These are phyloP conservation scores for Melipona bicolor DNA, from an alignment of 2,888 invertebrate species.

Conservation along the genomic window DNA sequence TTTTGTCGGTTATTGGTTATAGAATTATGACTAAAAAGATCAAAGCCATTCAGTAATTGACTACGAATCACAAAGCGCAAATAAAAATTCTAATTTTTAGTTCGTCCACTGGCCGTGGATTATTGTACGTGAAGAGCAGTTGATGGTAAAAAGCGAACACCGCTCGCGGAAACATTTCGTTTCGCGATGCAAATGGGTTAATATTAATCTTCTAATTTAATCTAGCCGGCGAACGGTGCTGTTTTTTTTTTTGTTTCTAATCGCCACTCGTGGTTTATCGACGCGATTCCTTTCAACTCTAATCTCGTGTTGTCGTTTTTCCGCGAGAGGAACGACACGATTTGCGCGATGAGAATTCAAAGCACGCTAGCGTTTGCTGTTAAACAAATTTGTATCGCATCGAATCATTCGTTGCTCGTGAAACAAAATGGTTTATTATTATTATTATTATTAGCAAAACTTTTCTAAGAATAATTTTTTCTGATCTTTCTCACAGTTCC, in stretches of 20 bases:
- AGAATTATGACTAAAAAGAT: too few species aligned
- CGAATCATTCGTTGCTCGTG: background rate
- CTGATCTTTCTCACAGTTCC: background rate
- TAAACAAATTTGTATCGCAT: conserved; percentile 12
- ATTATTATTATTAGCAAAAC: background rate
- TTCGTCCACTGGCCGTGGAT: too few species aligned
- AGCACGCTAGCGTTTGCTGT: background rate
- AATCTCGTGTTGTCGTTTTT: conserved; percentile 28
- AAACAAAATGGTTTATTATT: background rate
- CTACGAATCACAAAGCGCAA: too few species aligned
- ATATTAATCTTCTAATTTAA: conserved; percentile 17
- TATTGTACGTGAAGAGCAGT: too few species aligned
- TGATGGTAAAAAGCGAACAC: too few species aligned
- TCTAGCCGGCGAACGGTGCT: background rate
- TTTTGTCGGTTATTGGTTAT: too few species aligned
- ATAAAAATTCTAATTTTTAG: too few species aligned
- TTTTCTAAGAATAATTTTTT: background rate
- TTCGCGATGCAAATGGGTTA: background rate
- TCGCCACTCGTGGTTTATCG: conserved; percentile 12
- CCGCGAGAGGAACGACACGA: conserved; percentile 23
- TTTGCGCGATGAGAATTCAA: conserved; percentile 16
- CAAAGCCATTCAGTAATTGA: too few species aligned
- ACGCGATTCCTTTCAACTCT: background rate
- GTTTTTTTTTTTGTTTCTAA: conserved; percentile 3
- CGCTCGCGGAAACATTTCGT: too few species aligned